Evolutionary conservation across 2,888 invertebrate genomes (phyloP).

Genomic region (Ochropacha duplaris): DNA sequence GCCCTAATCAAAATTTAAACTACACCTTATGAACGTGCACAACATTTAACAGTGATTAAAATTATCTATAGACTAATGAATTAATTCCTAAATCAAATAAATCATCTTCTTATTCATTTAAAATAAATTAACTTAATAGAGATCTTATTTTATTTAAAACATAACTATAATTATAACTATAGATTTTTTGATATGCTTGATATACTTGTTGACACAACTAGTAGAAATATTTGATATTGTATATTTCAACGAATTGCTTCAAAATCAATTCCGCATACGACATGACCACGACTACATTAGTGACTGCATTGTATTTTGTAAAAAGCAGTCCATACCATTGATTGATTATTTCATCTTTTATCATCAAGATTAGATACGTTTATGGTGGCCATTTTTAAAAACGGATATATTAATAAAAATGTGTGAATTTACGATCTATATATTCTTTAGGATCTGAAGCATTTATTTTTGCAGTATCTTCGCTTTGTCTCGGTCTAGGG

Average conservation of each 20-base stretch:
- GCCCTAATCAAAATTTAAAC: slow-evolving; percentile 66
- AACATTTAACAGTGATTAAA: slow-evolving; percentile 83
- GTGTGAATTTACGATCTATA: not conserved
- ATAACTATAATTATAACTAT: slow-evolving; percentile 48
- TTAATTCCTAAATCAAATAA: slow-evolving; percentile 65
- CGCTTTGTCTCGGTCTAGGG: too few relatives aligned
- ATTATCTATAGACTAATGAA: slow-evolving; percentile 68
- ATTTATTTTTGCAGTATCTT: too few relatives aligned
- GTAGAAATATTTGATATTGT: slow-evolving; percentile 36
- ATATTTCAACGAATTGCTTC: slow-evolving; percentile 29
- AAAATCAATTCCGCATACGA: slow-evolving; percentile 2
- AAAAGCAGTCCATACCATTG: not conserved
- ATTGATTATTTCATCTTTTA: too few relatives aligned
- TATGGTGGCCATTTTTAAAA: not conserved
- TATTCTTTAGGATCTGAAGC: too few relatives aligned
- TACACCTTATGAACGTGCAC: slow-evolving; percentile 76
- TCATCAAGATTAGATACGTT: too few relatives aligned
- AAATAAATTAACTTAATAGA: slow-evolving; percentile 55
- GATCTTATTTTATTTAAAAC: slow-evolving; percentile 47
- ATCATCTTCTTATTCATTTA: slow-evolving; percentile 45
- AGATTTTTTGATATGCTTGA: slow-evolving; percentile 79
- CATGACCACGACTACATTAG: not conserved
- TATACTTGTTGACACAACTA: slow-evolving; percentile 67
- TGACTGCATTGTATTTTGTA: not conserved
- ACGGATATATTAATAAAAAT: not conserved